A percentile compares a stretch with the other conserved stretches of the same genome.
phyloP scores from a whole-genome alignment of 2,888 invertebrate species.

The Brachyptera risi region DNA sequence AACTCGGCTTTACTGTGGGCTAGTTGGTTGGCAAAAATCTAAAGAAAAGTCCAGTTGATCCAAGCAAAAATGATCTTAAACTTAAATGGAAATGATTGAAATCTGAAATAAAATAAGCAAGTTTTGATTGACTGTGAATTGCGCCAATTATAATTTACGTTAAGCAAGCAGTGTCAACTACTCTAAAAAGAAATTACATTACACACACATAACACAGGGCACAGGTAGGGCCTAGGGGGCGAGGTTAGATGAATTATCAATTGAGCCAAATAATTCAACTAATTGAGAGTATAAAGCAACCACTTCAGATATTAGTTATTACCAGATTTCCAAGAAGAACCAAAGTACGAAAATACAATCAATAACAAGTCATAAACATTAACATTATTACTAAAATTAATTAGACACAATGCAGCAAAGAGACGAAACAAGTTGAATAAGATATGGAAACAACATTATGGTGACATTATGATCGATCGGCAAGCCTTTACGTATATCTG shows the following conservation, averaged over 20 bases:
- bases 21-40: neutral
- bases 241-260: neutral
- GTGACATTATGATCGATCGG: constrained; percentile 15
- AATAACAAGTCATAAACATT: neutral
- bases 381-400: neutral
- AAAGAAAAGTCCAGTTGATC: neutral
- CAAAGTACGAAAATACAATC: neutral
- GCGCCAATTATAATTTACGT: too few relatives aligned
- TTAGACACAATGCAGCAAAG: neutral
- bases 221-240: neutral
- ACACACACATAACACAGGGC: too few relatives aligned
- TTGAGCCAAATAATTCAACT: neutral
- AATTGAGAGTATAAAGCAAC: constrained; percentile 9
- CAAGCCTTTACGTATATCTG: constrained; percentile 25
- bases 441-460: neutral
- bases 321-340: too few relatives aligned
- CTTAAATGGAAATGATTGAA: constrained; percentile 5
- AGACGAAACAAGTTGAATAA: neutral
- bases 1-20: constrained; percentile 5
- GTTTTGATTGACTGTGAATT: neutral
- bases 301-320: constrained; percentile 4
- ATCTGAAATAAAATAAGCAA: constrained; percentile 21
- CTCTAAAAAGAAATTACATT: neutral
- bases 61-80: constrained; percentile 2
- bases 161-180: too few relatives aligned